Conservation (phyloP, 2,888 invertebrate genomes). For the Oxytorus armatus region DNA sequence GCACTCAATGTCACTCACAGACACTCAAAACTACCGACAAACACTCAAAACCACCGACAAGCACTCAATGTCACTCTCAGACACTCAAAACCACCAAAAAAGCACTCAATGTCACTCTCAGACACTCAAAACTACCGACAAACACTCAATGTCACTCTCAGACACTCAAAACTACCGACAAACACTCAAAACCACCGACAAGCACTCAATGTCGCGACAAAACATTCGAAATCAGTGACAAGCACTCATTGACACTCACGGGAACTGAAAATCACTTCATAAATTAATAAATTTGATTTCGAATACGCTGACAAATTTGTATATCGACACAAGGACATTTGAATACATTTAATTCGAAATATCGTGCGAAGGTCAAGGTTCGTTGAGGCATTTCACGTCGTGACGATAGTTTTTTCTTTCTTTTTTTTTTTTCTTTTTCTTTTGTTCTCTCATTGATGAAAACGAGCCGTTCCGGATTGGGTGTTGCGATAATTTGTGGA, state of each 20-base stretch:
- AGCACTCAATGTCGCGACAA: not conserved
- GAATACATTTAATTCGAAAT: no score
- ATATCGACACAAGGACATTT: no score
- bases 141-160: no score
- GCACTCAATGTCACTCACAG: not conserved
- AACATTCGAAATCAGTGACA: not conserved
- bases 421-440: not conserved
- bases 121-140: no score
- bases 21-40: not conserved
- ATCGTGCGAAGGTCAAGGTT: not conserved
- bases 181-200: no score
- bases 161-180: no score
- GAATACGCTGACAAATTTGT: no score
- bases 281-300: no score
- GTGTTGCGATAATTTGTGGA: slow-evolving; percentile 46
- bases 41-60: not conserved
- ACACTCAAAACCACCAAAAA: not conserved
- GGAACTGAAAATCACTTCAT: not conserved
- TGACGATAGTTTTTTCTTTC: not conserved
- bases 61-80: not conserved
- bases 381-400: not conserved
- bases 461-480: slow-evolving; percentile 3
- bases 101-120: not conserved
- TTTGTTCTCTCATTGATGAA: slow-evolving; percentile 28
- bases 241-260: not conserved